phyloP scores from a whole-genome alignment of 2,797 vertebrate species.

The Anguilla marmorata region DNA sequence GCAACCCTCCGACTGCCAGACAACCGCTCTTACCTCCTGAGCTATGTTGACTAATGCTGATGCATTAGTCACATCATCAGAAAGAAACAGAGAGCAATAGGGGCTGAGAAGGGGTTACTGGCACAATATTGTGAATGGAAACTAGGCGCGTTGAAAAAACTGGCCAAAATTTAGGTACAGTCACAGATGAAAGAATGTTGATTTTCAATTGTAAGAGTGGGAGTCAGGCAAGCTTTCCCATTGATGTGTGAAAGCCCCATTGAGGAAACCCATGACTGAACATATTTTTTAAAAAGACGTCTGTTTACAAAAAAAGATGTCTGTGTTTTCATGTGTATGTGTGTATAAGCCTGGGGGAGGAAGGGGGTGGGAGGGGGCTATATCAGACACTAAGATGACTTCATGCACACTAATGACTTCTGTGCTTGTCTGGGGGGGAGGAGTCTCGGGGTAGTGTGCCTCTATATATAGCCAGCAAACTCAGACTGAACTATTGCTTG shows the following conservation, averaged over 20 bases:
- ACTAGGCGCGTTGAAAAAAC: background rate
- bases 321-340: conserved; percentile 36
- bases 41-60: no score
- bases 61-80: conserved; percentile 42
- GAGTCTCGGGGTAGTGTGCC: conserved; percentile 19
- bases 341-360: conserved; percentile 23
- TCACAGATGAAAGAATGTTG: background rate
- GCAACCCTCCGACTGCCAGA: no score
- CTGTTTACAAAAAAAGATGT: background rate
- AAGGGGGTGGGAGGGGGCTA: conserved; percentile 2
- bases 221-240: background rate
- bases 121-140: background rate
- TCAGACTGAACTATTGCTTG: conserved; percentile 42
- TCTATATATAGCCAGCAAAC: conserved; percentile 57
- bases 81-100: background rate
- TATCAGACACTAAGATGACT: conserved; percentile 51
- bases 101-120: background rate
- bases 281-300: background rate
- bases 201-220: background rate
- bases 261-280: conserved; percentile 26
- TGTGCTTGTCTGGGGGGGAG: conserved; percentile 11
- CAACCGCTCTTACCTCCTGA: no score
- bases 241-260: background rate
- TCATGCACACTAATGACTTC: conserved; percentile 53
- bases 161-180: background rate